phyloP scores from a whole-genome alignment of 2,888 invertebrate genomes.

The Pristionchus fissidentatus region DNA sequence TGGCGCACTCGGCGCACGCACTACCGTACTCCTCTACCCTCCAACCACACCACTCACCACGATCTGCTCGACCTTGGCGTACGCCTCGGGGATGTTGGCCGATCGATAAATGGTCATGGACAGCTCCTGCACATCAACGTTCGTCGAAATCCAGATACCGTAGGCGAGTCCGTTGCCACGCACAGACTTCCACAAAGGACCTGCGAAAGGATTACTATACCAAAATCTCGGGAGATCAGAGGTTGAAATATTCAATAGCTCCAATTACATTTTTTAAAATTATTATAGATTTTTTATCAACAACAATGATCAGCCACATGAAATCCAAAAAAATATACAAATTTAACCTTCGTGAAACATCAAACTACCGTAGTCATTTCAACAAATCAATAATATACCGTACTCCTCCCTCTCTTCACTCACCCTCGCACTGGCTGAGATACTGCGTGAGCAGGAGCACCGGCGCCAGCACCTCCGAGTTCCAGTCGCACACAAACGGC shows the following conservation, averaged over 20 bases:
- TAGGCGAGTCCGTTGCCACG: conserved; percentile 90
- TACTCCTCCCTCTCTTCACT: neutral
- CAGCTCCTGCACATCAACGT: conserved; percentile 77
- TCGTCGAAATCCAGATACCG: conserved; percentile 80
- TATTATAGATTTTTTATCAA: no score
- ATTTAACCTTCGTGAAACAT: neutral
- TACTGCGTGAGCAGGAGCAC: conserved; percentile 88
- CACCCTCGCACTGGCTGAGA: conserved; percentile 86
- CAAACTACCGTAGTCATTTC: neutral
- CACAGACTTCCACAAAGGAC: conserved; percentile 80
- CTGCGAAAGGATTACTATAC: conserved; percentile 4
- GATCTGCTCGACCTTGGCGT: conserved; percentile 85
- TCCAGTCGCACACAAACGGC: conserved; percentile 82
- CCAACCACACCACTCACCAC: conserved; percentile 79
- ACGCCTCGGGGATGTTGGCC: conserved; percentile 86
- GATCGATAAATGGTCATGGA: conserved; percentile 85
- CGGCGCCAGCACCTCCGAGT: conserved; percentile 83
- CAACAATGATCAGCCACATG: no score
- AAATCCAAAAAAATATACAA: neutral
- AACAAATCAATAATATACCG: no score
- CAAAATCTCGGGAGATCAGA: neutral
- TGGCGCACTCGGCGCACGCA: conserved; percentile 3
- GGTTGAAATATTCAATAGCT: neutral
- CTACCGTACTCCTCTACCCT: conserved; percentile 10
- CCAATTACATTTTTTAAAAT: neutral